Base-by-base conservation (phyloP, 2,113 vertebrate genomes). In the Odontophorus gujanensis region DNA sequence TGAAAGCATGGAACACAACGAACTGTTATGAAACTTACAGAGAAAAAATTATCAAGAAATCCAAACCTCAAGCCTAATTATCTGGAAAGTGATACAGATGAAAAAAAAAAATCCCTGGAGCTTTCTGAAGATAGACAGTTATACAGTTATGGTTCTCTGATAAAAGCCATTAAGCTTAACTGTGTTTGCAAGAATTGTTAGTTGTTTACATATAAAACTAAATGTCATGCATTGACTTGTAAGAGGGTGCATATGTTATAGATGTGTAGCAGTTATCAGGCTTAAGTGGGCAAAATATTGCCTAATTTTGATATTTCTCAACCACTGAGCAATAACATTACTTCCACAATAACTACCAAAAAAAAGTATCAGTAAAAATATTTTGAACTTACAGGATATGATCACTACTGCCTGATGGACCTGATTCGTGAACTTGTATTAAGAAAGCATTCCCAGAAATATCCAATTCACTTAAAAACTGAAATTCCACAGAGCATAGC, bases 261-360 rank as follows among this genome's bases (percentile, higher is more conserved):
- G 77, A 48, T 72, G 42, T 55, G 67, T 81, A 72, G 93, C 7
- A 59, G 9, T 78, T 81, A 81, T 36, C 32, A 57, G 47, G 66
- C 43, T 67, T 63, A 72, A 95, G 34, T 15, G 11, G 50, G 32
- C 65, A 86, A 89, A 89, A 71, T 25, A 28, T 78, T 92, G 50
- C 77, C 47, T 81, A 89, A 90, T 78, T 68, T 85, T 8, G 3
- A 8, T 78, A 75, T 94, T 96, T 95, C 88, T 84, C 83, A 94
- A 93, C 26, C 43, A 45, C n/a, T 72, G 61, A 84, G 80, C 34
- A 90, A 93, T 30, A 36, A 26, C 57, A 90, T 90, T 84, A 69
- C 77, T 69, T 90, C n/a, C 73, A 38, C 45, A 45, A 63, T 16
- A 59, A 87, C 45, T 81, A 63, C 7, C 7, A 26, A 51, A 30